A percentile compares a stretch with the other conserved stretches of the same genome.
Conservation (phyloP, 2,888 invertebrate species). For the Acrocyrtus sp. region DNA sequence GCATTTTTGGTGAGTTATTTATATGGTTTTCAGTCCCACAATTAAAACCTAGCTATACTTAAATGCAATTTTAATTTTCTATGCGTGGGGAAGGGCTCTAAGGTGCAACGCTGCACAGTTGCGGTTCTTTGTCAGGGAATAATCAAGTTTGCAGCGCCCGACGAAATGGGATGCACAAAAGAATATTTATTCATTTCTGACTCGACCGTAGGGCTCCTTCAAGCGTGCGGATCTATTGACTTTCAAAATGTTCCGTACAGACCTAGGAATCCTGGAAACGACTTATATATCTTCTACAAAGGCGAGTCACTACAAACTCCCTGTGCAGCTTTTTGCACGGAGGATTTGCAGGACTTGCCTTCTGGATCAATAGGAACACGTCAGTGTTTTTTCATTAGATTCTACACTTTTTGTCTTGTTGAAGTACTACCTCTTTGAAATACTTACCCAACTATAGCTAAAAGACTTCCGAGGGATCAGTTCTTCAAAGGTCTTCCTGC, state of each 20-base stretch:
- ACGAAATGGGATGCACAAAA: not conserved
- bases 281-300: conserved; percentile 13
- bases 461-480: no score
- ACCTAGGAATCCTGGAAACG: conserved; percentile 19
- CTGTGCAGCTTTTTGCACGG: conserved; percentile 15
- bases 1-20: conserved; percentile 30
- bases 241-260: not conserved
- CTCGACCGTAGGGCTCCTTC: conserved; percentile 7
- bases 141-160: not conserved
- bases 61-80: not conserved
- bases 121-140: conserved; percentile 11
- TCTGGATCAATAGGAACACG: no score
- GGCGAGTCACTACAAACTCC: not conserved
- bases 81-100: conserved; percentile 8
- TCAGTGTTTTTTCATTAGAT: no score
- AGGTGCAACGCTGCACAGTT: conserved; percentile 5
- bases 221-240: conserved; percentile 12
- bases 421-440: no score
- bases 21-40: no score
- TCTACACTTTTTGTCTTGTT: no score
- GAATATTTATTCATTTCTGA: conserved; percentile 18
- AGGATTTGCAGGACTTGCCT: conserved; percentile 5
- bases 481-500: no score
- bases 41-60: not conserved
- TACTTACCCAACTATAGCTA: no score